Evolutionary conservation across 2,797 vertebrate genomes (phyloP), one percentile per base, ranked within the genome.

Genomic region (Sardinella longiceps): DNA sequence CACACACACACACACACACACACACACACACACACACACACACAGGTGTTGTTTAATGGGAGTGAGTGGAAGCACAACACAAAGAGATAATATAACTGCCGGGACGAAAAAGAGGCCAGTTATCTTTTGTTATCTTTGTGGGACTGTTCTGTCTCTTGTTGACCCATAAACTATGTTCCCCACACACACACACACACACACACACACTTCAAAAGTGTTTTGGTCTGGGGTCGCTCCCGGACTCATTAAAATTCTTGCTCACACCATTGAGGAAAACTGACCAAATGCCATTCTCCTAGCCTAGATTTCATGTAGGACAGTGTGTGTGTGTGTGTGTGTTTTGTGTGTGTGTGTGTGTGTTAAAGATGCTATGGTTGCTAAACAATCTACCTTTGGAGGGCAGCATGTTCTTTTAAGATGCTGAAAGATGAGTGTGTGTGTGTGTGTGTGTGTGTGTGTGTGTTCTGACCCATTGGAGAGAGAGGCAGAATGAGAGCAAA

Each of bases 101-200:
- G 9, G n/a, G 58, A 23, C 1, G 9, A 63, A 10, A 63, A 28
- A 63, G 58, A 63, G n/a, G 7, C 5, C 25, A 25, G 58, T 9
- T 25, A 63, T 63, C 53, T 56, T 56, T 56, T 56, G 53, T 56
- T 56, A 56, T 20, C 15, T 56, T 56, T 56, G 53, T 23, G 53
- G n/a, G 18, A 25, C 23, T 9, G 56, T n/a, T 58, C 56, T n/a
- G 11, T 53, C 56, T 60, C n/a, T 23, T 60, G n/a, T n/a, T n/a
- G 25, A 63, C 60, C 60, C 60, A 63, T 63, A 63, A 63, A 63
- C n/a, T 63, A 30, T 63, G 10, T 10, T 63, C 7, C 12, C 12
- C 45, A 81, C 43, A 81, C 80, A 45, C 80, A 48, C 45, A 80
- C 45, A 60, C 58, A 58, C 60, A 63, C 60, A 70, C 63, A 70